Base-by-base conservation (phyloP, 2,888 invertebrate genomes). In the Ypsolopha scabrella region DNA sequence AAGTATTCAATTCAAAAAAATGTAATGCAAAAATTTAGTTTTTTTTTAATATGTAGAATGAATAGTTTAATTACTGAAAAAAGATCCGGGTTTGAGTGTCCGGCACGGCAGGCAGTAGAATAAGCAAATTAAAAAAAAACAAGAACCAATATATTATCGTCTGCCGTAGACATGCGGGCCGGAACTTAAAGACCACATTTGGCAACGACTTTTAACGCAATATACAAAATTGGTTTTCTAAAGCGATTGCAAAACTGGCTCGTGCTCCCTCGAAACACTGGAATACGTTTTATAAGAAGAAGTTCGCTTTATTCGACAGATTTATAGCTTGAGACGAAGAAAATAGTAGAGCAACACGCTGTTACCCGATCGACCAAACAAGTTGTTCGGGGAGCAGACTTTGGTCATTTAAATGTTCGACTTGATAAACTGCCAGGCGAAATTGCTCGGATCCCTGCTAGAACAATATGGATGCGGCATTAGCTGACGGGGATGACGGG, bases 191-290 rank as follows among this genome's bases (percentile, higher is more conserved):
- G 72, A 72, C 68, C 68, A 68, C 72, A 76, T 76, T 83, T 82
- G 82, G 81, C 82, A 81, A 78, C 78, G 74, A 76, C 72, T 74
- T 76, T 76, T 72, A 75, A 75, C 67, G 70, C 75, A 74, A 76
- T 76, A 72, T 72, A 80, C 72, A 73, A 78, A 79, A 83, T 82
- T 80, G 81, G 75, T 80, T 82, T 80, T 75, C 72, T 67, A 73
- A 72, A 68, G 70, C 71, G 72, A 69, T 72, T 72, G 68, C 59
- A 62, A 64, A 63, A 68, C 65, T 69, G 65, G 67, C 66, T 49
- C 44, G 46, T 39, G 50, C 41, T 37, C 24, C 67, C 61, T 63
- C 65, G 72, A 72, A 78, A 80, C 79, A 80, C 75, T 75, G 69
- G 76, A 49, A 75, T 70, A 72, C 72, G 68, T 48, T 50, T 67